A percentile compares a stretch with the other conserved stretches of the same genome.
Conservation (phyloP, 2,113 vertebrate species). For the Tragulus kanchil region DNA sequence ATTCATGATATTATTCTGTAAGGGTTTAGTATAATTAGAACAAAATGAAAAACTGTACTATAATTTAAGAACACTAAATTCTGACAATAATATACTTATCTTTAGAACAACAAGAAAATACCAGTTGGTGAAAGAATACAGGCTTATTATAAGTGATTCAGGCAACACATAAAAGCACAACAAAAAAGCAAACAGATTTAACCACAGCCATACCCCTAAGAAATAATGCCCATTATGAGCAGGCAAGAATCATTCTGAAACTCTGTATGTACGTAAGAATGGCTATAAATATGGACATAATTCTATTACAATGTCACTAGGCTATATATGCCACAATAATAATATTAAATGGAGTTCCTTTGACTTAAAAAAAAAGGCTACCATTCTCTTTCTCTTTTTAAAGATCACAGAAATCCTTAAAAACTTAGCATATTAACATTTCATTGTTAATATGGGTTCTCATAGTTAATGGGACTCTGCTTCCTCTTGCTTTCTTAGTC, state of each 20-base stretch:
- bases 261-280: background rate
- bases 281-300: background rate
- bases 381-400: background rate
- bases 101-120: slow-evolving; percentile 39
- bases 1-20: background rate
- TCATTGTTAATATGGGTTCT: slow-evolving; percentile 18
- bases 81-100: background rate
- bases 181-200: background rate
- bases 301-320: background rate
- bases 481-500: background rate
- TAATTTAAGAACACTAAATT: background rate
- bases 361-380: background rate
- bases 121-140: background rate
- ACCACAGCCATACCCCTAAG: background rate
- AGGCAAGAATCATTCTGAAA: slow-evolving; percentile 27
- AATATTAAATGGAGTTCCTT: background rate
- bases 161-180: background rate
- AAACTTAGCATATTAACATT: background rate
- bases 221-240: background rate
- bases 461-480: background rate
- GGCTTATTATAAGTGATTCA: background rate
- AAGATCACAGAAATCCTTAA: background rate
- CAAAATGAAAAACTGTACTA: slow-evolving; percentile 32
- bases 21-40: background rate
- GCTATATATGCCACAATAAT: too few species aligned